Conservation (phyloP, 2,888 invertebrate genomes). For the Caenorhabditis uteleia region DNA sequence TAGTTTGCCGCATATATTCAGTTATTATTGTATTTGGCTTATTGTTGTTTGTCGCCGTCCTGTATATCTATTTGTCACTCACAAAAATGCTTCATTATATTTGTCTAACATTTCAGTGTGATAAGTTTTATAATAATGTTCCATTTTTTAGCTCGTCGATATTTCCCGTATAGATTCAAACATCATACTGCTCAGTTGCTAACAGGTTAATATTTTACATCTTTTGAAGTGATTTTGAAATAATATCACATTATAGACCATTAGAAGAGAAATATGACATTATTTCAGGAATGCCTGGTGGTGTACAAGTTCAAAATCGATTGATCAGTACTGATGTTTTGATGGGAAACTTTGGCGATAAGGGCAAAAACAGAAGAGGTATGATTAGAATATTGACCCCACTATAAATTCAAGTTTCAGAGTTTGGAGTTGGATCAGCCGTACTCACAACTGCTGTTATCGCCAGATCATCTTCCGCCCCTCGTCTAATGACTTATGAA, state of each 20-base stretch:
- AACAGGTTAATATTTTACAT: conserved; percentile 45
- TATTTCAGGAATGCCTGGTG: conserved; percentile 41
- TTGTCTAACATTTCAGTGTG: neutral
- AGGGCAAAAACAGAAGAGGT: conserved; percentile 53
- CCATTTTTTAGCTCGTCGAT: conserved; percentile 56
- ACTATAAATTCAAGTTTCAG: conserved; percentile 14
- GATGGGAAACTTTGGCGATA: conserved; percentile 76
- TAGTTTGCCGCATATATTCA: too few species aligned
- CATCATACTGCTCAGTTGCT: conserved; percentile 69
- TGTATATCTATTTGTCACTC: neutral
- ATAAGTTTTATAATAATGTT: neutral
- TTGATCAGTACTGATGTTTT: conserved; percentile 95
- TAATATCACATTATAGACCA: neutral
- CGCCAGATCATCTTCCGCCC: conserved; percentile 70
- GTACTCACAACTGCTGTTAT: conserved; percentile 70
- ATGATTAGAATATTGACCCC: conserved; percentile 7
- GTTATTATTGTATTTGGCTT: too few species aligned
- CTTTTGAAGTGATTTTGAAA: conserved; percentile 9
- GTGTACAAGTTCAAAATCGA: conserved; percentile 75
- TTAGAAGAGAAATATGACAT: neutral
- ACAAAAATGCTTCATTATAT: neutral
- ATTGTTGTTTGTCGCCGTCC: too few species aligned
- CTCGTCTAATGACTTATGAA: conserved; percentile 69
- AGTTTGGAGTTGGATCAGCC: conserved; percentile 54
- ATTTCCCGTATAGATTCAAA: conserved; percentile 68